phyloP scores from a whole-genome alignment of 2,797 vertebrate genomes.

The Caiman crocodilus region DNA sequence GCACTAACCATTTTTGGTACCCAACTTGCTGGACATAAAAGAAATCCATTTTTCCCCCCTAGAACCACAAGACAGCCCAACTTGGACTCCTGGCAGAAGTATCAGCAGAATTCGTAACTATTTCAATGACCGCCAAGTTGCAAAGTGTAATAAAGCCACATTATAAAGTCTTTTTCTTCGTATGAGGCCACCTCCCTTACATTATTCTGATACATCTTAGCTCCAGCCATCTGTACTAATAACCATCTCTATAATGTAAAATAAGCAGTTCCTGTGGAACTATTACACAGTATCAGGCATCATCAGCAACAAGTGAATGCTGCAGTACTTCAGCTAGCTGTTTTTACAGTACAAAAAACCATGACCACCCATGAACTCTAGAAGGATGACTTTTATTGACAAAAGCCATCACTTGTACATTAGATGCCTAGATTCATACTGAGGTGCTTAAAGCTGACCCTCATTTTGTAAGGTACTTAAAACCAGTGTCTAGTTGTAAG shows the following conservation, averaged over 20 bases:
- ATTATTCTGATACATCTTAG: slow-evolving; percentile 29
- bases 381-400: neutral
- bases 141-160: neutral
- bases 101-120: slow-evolving; percentile 58
- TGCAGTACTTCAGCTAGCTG: neutral
- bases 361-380: neutral
- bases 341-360: neutral
- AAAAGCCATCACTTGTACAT: neutral
- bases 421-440: neutral
- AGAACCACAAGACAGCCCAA: slow-evolving; percentile 34
- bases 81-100: slow-evolving; percentile 43
- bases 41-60: slow-evolving; percentile 36
- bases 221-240: slow-evolving; percentile 29
- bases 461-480: neutral
- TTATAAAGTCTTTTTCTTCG: neutral
- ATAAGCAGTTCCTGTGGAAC: neutral
- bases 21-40: slow-evolving; percentile 69
- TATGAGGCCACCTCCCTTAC: neutral
- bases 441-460: neutral
- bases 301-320: slow-evolving; percentile 5
- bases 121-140: neutral
- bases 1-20: slow-evolving; percentile 75
- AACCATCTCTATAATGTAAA: neutral
- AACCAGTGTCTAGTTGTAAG: neutral
- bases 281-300: slow-evolving; percentile 19